Evolutionary conservation across 2,113 vertebrate genomes (phyloP).

Genomic region (Lamprologus sp.): DNA sequence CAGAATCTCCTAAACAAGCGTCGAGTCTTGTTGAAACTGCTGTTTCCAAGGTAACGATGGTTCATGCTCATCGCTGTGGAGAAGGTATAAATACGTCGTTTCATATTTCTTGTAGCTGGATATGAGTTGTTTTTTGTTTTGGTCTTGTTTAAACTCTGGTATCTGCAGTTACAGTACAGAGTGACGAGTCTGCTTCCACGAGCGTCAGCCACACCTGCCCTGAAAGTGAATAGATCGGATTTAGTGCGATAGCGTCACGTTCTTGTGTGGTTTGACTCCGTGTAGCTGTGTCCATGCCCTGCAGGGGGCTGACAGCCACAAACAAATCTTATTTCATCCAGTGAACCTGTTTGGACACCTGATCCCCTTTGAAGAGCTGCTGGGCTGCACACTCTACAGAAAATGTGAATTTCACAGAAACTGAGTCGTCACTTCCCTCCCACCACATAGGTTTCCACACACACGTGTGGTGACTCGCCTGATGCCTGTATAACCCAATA

Average conservation of each 20-base stretch:
- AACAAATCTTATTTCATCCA: neutral
- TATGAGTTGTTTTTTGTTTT: neutral
- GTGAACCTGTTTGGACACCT: neutral
- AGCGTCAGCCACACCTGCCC: neutral
- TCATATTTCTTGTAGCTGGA: neutral
- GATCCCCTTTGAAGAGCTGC: neutral
- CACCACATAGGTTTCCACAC: neutral
- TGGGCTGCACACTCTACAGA: neutral
- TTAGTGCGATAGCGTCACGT: neutral
- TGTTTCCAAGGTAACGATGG: neutral
- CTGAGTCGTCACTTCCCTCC: neutral
- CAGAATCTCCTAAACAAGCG: neutral
- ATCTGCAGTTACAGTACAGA: neutral
- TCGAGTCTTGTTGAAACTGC: neutral
- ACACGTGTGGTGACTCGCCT: neutral
- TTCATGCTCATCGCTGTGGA: neutral
- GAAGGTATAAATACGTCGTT: neutral
- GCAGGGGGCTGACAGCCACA: neutral
- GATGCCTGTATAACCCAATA: neutral
- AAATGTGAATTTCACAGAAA: neutral
- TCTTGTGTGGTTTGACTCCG: neutral
- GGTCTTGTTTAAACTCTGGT: neutral
- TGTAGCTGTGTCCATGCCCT: neutral
- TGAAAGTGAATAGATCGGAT: neutral
- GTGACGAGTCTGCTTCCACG: neutral